Conservation (phyloP, 2,113 vertebrate species). For the Dicaeum eximium region DNA sequence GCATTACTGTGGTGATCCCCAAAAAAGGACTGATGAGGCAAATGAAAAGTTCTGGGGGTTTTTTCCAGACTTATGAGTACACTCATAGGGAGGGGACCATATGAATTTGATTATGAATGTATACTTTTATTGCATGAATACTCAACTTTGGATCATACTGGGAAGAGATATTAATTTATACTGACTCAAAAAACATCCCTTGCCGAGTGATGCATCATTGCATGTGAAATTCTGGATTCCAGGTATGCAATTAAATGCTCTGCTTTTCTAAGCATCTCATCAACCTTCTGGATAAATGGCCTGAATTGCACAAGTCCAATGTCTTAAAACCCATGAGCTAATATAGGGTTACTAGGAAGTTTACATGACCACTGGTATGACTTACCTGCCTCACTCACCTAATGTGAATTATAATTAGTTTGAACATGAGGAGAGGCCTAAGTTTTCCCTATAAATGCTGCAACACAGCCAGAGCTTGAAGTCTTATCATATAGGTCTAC, state of each 20-base stretch:
- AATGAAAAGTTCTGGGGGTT: not conserved
- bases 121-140: constrained; percentile 14
- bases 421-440: constrained; percentile 47
- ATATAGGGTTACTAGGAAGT: constrained; percentile 64
- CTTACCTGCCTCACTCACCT: constrained; percentile 62
- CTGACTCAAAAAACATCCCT: constrained; percentile 46
- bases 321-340: constrained; percentile 53
- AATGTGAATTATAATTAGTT: constrained; percentile 60
- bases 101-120: constrained; percentile 1
- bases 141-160: constrained; percentile 18
- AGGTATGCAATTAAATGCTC: constrained; percentile 52
- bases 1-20: not conserved
- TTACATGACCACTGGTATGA: constrained; percentile 65
- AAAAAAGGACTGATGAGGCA: not conserved
- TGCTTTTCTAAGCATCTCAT: constrained; percentile 48
- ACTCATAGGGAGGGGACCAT: constrained; percentile 11
- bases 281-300: constrained; percentile 45
- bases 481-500: constrained; percentile 26
- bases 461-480: not conserved
- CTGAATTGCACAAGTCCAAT: constrained; percentile 44
- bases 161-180: constrained; percentile 33
- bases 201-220: not conserved
- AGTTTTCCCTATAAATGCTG: constrained; percentile 66
- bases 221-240: constrained; percentile 42
- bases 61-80: not conserved